These are phyloP conservation scores for Zoanthus sansibaricus DNA, from an alignment of 92 coral and sea anemone species.

Conservation along the genomic window DNA sequence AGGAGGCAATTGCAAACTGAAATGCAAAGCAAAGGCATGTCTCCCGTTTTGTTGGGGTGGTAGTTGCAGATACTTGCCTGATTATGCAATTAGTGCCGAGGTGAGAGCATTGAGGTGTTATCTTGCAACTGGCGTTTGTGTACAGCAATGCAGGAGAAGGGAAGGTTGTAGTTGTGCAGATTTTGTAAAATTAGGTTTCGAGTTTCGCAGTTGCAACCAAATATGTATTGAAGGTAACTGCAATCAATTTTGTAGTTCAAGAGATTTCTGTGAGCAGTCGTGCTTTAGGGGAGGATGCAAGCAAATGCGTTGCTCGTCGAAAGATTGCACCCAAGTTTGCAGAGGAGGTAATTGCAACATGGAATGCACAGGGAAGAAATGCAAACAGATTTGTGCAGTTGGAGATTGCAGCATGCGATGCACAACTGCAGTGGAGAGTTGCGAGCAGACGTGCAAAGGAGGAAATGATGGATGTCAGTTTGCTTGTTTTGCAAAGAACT, in stretches of 20 bases:
- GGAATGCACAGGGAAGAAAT: conserved; percentile 76
- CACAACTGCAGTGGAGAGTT: conserved; percentile 62
- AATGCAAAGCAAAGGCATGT: conserved; percentile 73
- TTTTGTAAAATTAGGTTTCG: conserved; percentile 24
- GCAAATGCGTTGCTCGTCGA: conserved; percentile 72
- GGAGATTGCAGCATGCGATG: conserved; percentile 84
- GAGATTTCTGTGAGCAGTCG: conserved; percentile 67
- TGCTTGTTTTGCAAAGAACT: conserved; percentile 69
- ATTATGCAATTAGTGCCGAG: conserved; percentile 46
- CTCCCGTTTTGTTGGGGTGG: conserved; percentile 72
- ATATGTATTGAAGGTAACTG: conserved; percentile 74
- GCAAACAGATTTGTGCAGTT: conserved; percentile 78
- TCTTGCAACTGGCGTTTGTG: conserved; percentile 55
- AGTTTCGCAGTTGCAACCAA: conserved; percentile 59
- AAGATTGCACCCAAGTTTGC: conserved; percentile 70
- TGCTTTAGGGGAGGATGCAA: conserved; percentile 76
- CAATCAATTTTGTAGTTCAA: conserved; percentile 61
- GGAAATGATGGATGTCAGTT: conserved; percentile 55
- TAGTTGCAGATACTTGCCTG: conserved; percentile 62
- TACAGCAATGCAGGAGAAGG: conserved; percentile 63
- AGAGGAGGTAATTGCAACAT: conserved; percentile 73
- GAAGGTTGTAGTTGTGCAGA: conserved; percentile 63
- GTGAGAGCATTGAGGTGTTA: conserved; percentile 5
- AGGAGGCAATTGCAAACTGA: conserved; percentile 65
- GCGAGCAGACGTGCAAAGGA: conserved; percentile 69